Evolutionary conservation across 2,113 vertebrate genomes (phyloP), one percentile per base, ranked within the genome.

Genomic region (Telmatochromis sp.): DNA sequence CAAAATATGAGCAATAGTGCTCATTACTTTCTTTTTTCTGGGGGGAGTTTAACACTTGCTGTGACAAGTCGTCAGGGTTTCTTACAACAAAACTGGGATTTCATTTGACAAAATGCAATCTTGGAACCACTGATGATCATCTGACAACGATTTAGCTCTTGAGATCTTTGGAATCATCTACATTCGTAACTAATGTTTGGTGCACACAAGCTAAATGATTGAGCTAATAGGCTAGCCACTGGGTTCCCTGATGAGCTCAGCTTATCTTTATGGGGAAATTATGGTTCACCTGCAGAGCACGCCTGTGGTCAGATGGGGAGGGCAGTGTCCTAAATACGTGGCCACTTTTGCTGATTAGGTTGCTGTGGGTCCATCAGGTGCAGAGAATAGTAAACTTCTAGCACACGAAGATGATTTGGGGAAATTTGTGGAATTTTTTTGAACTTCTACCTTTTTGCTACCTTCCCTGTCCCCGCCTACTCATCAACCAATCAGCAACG

Each of bases 401-500:
- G 33, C 11, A 37, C 33, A 35, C 9, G 1, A 63, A 35, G 28
- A 60, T 33, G 9, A 60, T 60, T 60, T 10, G 5, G 57, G 57
- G 28, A 60, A 60, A 60, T 60, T 33, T 19, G 28, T 0, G 28
- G 15, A 60, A 19, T 33, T 33, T 7, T 6, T 33, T 0, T 33
- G 5, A 19, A 60, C 28, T 60, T 7, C 28, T 0, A 0, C 1
- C 15, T 19, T 60, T 60, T 33, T 60, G 9, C 58, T 63, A 35
- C 15, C 28, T 35, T 63, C 0, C 31, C 60, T 65, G 60, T 65
- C 19, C 0, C 60, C 0, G 4, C 33, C 33, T n/a, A 37, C 37
- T 73, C 65, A 21, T 71, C 0, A 73, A 42, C 13, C 1, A 0
- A 10, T 45, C 65, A 73, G 65, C 13, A 15, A 1, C 1, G 8